A percentile compares a stretch with the other conserved stretches of the same genome.
phyloP scores from a whole-genome alignment of 1,140 invertebrate genomes.

The Hyposmocoma kahamanoa region DNA sequence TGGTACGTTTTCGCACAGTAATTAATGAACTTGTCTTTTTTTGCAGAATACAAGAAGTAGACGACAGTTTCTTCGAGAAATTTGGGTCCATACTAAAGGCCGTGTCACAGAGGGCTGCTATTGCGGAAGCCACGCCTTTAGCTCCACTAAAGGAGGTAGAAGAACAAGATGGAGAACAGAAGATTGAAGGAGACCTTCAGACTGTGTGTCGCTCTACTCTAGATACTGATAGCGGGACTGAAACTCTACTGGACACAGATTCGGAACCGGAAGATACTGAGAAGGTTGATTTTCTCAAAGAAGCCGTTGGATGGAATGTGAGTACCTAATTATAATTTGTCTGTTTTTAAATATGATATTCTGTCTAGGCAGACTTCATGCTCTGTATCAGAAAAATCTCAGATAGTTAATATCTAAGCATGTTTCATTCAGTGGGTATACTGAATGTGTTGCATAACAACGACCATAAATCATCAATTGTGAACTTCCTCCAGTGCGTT shows the following conservation, averaged over 20 bases:
- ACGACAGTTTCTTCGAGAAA: constrained; percentile 87
- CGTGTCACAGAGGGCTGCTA: constrained; percentile 72
- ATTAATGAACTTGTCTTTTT: too few relatives aligned
- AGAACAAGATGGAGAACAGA: constrained; percentile 65
- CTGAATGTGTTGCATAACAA: too few relatives aligned
- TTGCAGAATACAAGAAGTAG: constrained; percentile 83
- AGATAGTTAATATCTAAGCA: too few relatives aligned
- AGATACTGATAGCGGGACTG: constrained; percentile 74
- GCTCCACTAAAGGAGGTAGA: constrained; percentile 67
- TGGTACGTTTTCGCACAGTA: too few relatives aligned
- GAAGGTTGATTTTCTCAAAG: constrained; percentile 75
- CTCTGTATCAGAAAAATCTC: too few relatives aligned
- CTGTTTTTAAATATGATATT: background rate
- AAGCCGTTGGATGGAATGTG: constrained; percentile 82
- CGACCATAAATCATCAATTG: too few relatives aligned
- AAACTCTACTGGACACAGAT: constrained; percentile 70
- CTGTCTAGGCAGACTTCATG: too few relatives aligned
- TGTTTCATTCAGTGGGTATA: too few relatives aligned
- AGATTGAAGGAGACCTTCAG: constrained; percentile 37
- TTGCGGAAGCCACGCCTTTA: constrained; percentile 69
- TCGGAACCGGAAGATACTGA: constrained; percentile 73
- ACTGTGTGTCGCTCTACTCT: constrained; percentile 35
- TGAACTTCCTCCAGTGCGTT: too few relatives aligned
- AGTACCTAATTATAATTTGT: constrained; percentile 44
- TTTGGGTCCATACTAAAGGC: constrained; percentile 84